These are phyloP conservation scores for Acleris cristana DNA, from an alignment of 2,888 invertebrate species.

Conservation along the genomic window DNA sequence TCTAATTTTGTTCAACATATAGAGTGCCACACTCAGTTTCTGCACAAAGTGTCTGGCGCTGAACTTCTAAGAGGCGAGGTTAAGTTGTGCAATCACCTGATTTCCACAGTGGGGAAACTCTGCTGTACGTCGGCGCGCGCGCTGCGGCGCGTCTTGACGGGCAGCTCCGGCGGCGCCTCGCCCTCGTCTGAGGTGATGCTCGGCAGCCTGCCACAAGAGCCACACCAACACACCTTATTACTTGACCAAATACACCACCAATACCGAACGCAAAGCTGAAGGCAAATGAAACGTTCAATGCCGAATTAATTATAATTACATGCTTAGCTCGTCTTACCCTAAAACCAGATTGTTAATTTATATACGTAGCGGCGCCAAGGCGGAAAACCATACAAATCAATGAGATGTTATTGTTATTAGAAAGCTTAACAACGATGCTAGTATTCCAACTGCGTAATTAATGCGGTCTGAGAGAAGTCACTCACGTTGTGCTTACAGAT, in stretches of 20 bases:
- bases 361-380: not conserved
- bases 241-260: constrained; percentile 18
- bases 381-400: constrained; percentile 20
- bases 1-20: too few species aligned
- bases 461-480: constrained; percentile 50
- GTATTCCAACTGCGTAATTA: constrained; percentile 35
- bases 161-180: constrained; percentile 85
- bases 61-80: constrained; percentile 8
- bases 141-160: constrained; percentile 81
- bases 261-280: constrained; percentile 3
- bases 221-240: constrained; percentile 14
- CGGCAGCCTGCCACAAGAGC: constrained; percentile 56
- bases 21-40: too few species aligned
- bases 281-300: constrained; percentile 14
- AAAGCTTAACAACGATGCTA: constrained; percentile 33
- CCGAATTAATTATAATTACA: constrained; percentile 10
- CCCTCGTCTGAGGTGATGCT: constrained; percentile 76
- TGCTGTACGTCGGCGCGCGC: constrained; percentile 78
- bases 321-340: not conserved
- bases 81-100: constrained; percentile 56
- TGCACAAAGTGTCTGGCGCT: too few species aligned
- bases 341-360: not conserved
- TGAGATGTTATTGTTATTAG: constrained; percentile 26
- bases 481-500: constrained; percentile 71
- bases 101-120: constrained; percentile 74